These are phyloP conservation scores for Excalfactoria chinensis DNA, from an alignment of 2,113 vertebrate genomes.

Conservation along the genomic window DNA sequence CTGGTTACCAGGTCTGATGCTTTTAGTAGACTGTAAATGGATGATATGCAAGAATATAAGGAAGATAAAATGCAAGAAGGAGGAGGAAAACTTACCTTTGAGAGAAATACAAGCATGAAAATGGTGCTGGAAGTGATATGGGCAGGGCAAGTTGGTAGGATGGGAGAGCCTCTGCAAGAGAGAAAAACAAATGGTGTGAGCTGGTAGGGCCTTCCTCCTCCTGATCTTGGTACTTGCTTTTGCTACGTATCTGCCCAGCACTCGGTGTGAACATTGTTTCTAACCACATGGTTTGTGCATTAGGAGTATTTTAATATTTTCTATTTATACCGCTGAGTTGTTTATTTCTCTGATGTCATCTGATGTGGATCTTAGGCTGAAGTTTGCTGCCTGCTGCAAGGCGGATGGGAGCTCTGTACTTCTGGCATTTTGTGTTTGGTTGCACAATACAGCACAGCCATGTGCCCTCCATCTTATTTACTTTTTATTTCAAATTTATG, in stretches of 20 bases:
- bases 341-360: not conserved
- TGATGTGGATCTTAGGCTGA: rapidly evolving
- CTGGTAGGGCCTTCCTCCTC: not conserved
- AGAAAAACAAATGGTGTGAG: not conserved
- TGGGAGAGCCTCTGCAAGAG: not conserved
- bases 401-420: not conserved
- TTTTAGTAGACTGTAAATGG: not conserved
- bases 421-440: not conserved
- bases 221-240: not conserved
- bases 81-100: not conserved
- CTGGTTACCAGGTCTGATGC: not conserved
- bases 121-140: not conserved
- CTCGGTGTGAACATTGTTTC: not conserved
- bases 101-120: not conserved
- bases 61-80: not conserved
- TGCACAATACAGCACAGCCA: not conserved
- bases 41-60: not conserved
- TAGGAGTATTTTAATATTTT: not conserved
- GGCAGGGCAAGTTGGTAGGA: not conserved
- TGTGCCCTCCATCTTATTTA: not conserved
- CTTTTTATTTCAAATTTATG: not conserved
- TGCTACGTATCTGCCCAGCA: not conserved
- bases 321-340: not conserved
- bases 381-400: not conserved
- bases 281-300: not conserved